phyloP scores from a whole-genome alignment of 2,888 invertebrate species.

The Drosophila birchii region DNA sequence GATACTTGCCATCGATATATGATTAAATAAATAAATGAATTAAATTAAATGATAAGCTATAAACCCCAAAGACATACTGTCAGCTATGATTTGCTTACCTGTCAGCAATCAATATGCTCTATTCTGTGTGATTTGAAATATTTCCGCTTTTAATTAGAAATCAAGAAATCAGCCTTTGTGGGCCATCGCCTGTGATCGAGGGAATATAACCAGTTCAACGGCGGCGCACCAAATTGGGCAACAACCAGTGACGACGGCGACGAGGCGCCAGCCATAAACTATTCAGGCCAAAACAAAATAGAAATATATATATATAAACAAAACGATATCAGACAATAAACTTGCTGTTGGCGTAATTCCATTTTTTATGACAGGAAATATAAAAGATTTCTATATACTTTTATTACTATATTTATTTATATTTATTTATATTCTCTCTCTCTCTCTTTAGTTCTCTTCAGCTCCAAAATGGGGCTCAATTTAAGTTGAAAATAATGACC shows the following conservation, averaged over 20 bases:
- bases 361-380: slow-evolving; percentile 4
- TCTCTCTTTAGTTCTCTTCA: too few species aligned
- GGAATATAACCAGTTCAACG: slow-evolving; percentile 62
- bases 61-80: slow-evolving; percentile 1
- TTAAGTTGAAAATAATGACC: too few species aligned
- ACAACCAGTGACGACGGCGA: slow-evolving; percentile 52
- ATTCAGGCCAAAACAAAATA: slow-evolving; percentile 46
- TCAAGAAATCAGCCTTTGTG: slow-evolving; percentile 37
- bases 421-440: too few species aligned
- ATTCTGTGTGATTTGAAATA: slow-evolving; percentile 19
- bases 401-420: background rate
- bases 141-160: slow-evolving; percentile 47
- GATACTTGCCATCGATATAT: too few species aligned
- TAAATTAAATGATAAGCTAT: background rate
- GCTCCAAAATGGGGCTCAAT: background rate
- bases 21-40: background rate
- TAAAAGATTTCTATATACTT: background rate
- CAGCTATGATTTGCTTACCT: slow-evolving; percentile 16
- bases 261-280: slow-evolving; percentile 67
- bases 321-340: slow-evolving; percentile 6
- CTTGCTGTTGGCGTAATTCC: slow-evolving; percentile 21
- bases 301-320: background rate
- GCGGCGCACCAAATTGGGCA: slow-evolving; percentile 73
- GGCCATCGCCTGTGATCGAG: slow-evolving; percentile 9
- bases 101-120: slow-evolving; percentile 5